Conservation (phyloP, 1,140 invertebrate species). For the Eupristina koningsbergeri region DNA sequence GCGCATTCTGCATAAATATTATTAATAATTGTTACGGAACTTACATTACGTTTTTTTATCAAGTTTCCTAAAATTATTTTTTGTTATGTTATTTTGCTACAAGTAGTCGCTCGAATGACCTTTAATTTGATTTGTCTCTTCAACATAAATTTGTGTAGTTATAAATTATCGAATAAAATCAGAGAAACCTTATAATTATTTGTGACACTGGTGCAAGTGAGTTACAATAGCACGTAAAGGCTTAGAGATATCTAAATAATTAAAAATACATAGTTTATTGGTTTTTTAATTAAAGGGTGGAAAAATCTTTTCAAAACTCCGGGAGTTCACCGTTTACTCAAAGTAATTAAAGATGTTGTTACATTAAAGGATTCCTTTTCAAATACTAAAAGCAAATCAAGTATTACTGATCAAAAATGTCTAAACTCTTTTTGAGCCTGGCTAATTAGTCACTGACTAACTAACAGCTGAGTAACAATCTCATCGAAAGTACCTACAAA, state of each 20-base stretch:
- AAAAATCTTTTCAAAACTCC: too few species aligned
- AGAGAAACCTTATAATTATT: too few species aligned
- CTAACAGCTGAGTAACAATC: too few species aligned
- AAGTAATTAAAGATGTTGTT: not conserved
- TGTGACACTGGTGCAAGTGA: too few species aligned
- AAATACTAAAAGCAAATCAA: not conserved
- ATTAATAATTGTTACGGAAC: not conserved
- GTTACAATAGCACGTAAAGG: too few species aligned
- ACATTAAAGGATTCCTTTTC: not conserved
- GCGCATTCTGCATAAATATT: not conserved
- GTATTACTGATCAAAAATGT: not conserved
- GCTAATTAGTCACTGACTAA: slow-evolving; percentile 36
- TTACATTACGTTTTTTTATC: not conserved
- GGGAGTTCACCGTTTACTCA: not conserved
- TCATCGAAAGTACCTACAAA: slow-evolving; percentile 1
- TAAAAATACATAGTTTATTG: too few species aligned
- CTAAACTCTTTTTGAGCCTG: not conserved
- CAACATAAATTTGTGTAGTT: not conserved
- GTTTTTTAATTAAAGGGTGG: too few species aligned
- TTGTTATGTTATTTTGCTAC: not conserved
- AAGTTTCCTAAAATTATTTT: not conserved
- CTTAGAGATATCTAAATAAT: too few species aligned
- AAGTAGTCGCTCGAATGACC: not conserved
- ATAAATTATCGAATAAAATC: not conserved
- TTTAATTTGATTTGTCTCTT: not conserved